Evolutionary conservation across 1,140 invertebrate species (phyloP).

Genomic region (Gonatopus flavifemur): DNA sequence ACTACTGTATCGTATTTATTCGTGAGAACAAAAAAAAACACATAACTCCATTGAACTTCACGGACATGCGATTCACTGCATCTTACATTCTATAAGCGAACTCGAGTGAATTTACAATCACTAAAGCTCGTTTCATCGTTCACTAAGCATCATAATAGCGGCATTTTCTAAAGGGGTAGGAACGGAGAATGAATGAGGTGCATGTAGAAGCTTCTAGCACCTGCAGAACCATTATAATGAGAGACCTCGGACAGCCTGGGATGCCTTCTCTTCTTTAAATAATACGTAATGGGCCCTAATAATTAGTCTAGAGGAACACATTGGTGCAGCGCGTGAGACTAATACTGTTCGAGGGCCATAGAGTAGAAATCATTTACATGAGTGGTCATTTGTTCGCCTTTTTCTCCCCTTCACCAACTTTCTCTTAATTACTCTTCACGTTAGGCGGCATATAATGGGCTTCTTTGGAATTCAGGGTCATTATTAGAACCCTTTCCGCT

Average conservation of each 20-base stretch:
- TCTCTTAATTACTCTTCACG: constrained; percentile 7
- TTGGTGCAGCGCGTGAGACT: constrained; percentile 29
- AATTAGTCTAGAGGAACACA: constrained; percentile 33
- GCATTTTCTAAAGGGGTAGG: constrained; percentile 34
- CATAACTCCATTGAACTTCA: too few relatives aligned
- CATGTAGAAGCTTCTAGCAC: constrained; percentile 36
- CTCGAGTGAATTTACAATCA: too few relatives aligned
- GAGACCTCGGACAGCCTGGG: constrained; percentile 17
- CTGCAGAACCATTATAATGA: constrained; percentile 41
- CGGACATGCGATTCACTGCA: too few relatives aligned
- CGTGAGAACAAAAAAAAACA: too few relatives aligned
- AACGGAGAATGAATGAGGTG: constrained; percentile 29
- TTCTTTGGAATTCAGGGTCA: too few relatives aligned
- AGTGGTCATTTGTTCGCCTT: constrained; percentile 25
- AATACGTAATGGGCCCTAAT: constrained; percentile 43
- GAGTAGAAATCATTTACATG: constrained; percentile 35
- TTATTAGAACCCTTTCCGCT: too few relatives aligned
- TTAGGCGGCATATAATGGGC: too few relatives aligned
- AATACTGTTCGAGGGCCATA: constrained; percentile 21
- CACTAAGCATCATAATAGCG: constrained; percentile 34
- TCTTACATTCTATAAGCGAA: too few relatives aligned
- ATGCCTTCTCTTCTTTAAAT: constrained; percentile 36
- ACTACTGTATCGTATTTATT: too few relatives aligned
- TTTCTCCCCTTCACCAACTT: constrained; percentile 17
- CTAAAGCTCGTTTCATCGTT: constrained; percentile 2